Evolutionary conservation across 2,797 vertebrate species (phyloP).

Genomic region (Perodicticus potto): DNA sequence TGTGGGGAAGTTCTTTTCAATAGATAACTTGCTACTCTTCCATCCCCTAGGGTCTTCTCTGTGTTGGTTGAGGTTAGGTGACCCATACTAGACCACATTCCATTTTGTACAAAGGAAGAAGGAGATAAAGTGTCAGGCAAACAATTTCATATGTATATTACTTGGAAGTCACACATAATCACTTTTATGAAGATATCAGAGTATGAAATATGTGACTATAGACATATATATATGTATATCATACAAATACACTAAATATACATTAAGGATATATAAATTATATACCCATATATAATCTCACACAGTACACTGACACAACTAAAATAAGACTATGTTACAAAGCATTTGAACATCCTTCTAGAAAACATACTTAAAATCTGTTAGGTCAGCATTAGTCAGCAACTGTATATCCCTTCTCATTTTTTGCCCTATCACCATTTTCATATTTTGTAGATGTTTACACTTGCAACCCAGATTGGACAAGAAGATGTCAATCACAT

Average conservation of each 20-base stretch:
- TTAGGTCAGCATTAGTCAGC: neutral
- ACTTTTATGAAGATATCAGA: neutral
- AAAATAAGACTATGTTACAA: neutral
- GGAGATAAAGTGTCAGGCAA: neutral
- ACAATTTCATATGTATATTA: conserved; percentile 27
- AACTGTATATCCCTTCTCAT: neutral
- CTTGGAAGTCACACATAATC: conserved; percentile 11
- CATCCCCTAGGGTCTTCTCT: neutral
- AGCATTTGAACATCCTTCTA: neutral
- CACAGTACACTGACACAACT: neutral
- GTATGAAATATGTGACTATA: neutral
- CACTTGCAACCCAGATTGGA: neutral
- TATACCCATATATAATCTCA: neutral
- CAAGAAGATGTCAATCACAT: neutral
- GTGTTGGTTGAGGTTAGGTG: neutral
- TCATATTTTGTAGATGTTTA: neutral
- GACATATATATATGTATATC: neutral
- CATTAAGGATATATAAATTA: neutral
- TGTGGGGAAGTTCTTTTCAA: neutral
- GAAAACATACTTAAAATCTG: conserved; percentile 28
- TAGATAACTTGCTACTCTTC: neutral
- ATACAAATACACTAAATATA: neutral
- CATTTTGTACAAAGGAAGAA: neutral
- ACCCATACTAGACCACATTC: neutral
- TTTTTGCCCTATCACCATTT: neutral